A percentile compares a stretch with the other conserved stretches of the same genome.
These are phyloP conservation scores for Fragum whitleyi DNA, from an alignment of 2,888 invertebrate genomes.

Conservation along the genomic window DNA sequence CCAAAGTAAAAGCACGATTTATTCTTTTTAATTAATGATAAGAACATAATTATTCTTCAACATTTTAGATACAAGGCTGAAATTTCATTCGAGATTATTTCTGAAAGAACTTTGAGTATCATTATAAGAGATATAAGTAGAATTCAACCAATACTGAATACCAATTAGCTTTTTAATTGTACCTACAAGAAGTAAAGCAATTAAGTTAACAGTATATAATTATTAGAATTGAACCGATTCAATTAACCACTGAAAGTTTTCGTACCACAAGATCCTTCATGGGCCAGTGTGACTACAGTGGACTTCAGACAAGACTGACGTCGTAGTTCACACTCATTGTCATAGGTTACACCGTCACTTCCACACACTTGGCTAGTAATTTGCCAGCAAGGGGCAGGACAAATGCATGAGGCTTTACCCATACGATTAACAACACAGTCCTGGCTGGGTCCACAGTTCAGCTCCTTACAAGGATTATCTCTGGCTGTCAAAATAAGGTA, in stretches of 20 bases:
- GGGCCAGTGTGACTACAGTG: conserved; percentile 91
- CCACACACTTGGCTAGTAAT: conserved; percentile 88
- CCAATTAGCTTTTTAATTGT: too few relatives aligned
- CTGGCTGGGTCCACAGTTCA: conserved; percentile 92
- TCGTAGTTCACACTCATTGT: conserved; percentile 91
- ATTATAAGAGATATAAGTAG: too few relatives aligned
- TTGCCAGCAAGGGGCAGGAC: conserved; percentile 92
- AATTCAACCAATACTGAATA: too few relatives aligned
- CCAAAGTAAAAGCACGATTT: too few relatives aligned
- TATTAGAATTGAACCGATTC: too few relatives aligned
- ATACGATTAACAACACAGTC: conserved; percentile 93
- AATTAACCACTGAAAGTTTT: conserved; percentile 71
- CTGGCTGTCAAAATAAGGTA: conserved; percentile 86
- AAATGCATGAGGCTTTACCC: conserved; percentile 94
- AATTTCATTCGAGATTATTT: too few relatives aligned
- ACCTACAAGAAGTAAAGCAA: too few relatives aligned
- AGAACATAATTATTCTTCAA: too few relatives aligned
- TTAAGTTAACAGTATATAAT: too few relatives aligned
- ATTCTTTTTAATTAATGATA: too few relatives aligned
- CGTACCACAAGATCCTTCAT: conserved; percentile 95
- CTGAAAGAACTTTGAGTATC: too few relatives aligned
- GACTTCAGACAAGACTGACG: conserved; percentile 91
- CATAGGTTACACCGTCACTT: conserved; percentile 87
- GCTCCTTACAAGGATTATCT: conserved; percentile 93
- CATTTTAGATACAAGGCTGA: too few relatives aligned